phyloP scores from a whole-genome alignment of 1,140 invertebrate genomes.

The Eupristina koningsbergeri region DNA sequence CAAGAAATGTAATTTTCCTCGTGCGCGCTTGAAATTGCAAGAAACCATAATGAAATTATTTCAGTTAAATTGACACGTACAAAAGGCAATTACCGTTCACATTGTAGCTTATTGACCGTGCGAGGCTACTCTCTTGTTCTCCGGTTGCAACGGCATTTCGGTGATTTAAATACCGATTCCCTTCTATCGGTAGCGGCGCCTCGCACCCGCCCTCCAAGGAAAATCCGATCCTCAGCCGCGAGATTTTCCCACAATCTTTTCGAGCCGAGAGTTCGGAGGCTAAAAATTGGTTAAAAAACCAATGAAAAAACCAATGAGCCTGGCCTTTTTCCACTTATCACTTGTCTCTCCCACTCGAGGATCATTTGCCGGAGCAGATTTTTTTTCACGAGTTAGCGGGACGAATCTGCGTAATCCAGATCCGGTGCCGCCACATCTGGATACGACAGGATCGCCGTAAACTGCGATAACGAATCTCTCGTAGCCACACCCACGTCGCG shows the following conservation, averaged over 20 bases:
- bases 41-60: constrained; percentile 12
- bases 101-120: background rate
- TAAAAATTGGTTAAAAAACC: too few species aligned
- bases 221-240: background rate
- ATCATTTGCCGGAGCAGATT: background rate
- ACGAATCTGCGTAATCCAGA: background rate
- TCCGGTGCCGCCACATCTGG: constrained; percentile 41
- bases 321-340: too few species aligned
- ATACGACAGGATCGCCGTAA: constrained; percentile 54
- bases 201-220: background rate
- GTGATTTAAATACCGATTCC: constrained; percentile 4
- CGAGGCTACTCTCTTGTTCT: too few species aligned
- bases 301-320: too few species aligned
- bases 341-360: background rate
- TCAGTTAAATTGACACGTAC: constrained; percentile 1
- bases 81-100: background rate
- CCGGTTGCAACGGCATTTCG: constrained; percentile 15
- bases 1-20: background rate
- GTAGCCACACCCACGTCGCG: constrained; percentile 55
- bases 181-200: background rate
- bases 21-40: background rate
- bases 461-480: constrained; percentile 58
- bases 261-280: too few species aligned
- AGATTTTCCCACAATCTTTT: background rate
- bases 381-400: background rate